A percentile compares a stretch with the other conserved stretches of the same genome.
Conservation (phyloP, 2,113 vertebrate genomes). For the Myrmecobius fasciatus region DNA sequence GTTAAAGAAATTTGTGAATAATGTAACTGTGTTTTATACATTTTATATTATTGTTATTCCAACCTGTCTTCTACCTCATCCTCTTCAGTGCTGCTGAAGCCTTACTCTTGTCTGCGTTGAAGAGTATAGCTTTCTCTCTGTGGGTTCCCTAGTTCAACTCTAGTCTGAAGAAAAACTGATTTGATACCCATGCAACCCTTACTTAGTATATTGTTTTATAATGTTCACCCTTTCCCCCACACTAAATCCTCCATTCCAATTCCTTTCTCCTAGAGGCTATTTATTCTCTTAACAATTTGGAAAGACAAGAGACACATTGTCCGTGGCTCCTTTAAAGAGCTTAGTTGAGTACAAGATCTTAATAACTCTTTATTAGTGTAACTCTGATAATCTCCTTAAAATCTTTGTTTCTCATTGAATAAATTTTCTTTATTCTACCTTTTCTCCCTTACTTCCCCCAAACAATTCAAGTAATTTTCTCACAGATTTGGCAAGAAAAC, state of each 20-base stretch:
- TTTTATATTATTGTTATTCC: background rate
- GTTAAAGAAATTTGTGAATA: background rate
- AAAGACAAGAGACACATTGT: background rate
- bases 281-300: background rate
- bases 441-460: background rate
- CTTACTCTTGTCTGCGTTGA: background rate
- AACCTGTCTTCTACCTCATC: background rate
- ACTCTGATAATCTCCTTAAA: background rate
- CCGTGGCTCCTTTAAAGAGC: background rate
- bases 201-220: background rate
- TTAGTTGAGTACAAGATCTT: background rate
- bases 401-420: background rate
- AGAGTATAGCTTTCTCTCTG: background rate
- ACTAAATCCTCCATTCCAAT: background rate
- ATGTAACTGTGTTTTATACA: background rate
- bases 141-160: background rate
- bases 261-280: background rate
- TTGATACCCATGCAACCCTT: background rate
- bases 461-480: background rate
- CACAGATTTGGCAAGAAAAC: background rate
- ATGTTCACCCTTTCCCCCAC: background rate
- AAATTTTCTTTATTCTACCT: background rate
- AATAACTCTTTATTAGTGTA: background rate
- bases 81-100: background rate
- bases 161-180: background rate